These are phyloP conservation scores for Hyles euphorbiae DNA, from an alignment of 1,140 invertebrate species.

Conservation along the genomic window DNA sequence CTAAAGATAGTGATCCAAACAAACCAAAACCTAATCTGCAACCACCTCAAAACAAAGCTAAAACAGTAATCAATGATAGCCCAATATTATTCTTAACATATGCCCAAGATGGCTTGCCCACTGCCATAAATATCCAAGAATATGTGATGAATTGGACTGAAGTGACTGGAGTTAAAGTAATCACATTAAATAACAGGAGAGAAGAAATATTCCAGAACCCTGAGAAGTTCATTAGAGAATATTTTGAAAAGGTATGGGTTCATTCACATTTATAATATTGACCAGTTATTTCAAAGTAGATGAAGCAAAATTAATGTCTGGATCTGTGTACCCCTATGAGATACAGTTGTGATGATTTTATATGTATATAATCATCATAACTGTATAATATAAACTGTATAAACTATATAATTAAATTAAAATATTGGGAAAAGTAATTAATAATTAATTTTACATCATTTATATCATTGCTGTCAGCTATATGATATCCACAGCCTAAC, in stretches of 20 bases:
- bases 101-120: slow-evolving; percentile 62
- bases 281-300: no score
- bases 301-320: no score
- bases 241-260: slow-evolving; percentile 67
- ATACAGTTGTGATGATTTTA: no score
- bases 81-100: slow-evolving; percentile 67
- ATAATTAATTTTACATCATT: not conserved
- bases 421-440: not conserved
- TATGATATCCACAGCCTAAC: not conserved
- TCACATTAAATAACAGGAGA: slow-evolving; percentile 60
- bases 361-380: no score
- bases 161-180: slow-evolving; percentile 43
- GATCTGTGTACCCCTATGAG: no score
- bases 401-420: no score
- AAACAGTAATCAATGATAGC: slow-evolving; percentile 37
- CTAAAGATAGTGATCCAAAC: slow-evolving; percentile 40
- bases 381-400: no score
- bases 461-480: not conserved
- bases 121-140: slow-evolving; percentile 60
- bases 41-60: slow-evolving; percentile 30
- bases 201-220: slow-evolving; percentile 67
- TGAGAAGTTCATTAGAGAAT: slow-evolving; percentile 68
- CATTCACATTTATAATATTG: not conserved
- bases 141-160: slow-evolving; percentile 56
- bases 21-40: slow-evolving; percentile 43